Evolutionary conservation across 1,140 invertebrate species (phyloP).

Genomic region (Listronotus bonariensis): DNA sequence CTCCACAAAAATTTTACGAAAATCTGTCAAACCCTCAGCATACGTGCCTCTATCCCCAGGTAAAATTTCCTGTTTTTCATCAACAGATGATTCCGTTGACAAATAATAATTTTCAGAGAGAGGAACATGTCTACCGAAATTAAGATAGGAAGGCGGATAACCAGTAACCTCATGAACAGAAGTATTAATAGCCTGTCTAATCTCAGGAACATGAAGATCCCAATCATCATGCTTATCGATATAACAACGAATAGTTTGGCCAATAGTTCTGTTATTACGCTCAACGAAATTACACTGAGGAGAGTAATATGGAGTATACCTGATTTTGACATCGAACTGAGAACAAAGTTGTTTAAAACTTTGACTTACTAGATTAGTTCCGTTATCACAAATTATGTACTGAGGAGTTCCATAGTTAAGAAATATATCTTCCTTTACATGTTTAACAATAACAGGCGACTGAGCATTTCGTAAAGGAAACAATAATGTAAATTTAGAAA

Average conservation of each 20-base stretch:
- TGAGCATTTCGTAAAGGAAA: conserved; percentile 22
- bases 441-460: conserved; percentile 17
- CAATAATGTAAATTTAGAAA: conserved; percentile 39
- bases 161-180: conserved; percentile 30
- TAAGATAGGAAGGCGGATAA: no score
- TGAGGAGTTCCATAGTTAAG: conserved; percentile 33
- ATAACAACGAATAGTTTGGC: conserved; percentile 31
- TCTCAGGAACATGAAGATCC: conserved; percentile 23
- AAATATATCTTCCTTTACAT: conserved; percentile 38
- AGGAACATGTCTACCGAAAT: no score
- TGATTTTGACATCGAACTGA: conserved; percentile 26
- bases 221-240: conserved; percentile 24
- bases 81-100: not conserved
- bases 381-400: conserved; percentile 40
- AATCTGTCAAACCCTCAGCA: not conserved
- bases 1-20: not conserved
- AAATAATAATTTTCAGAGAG: conserved; percentile 24
- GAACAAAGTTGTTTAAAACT: conserved; percentile 11
- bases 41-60: conserved; percentile 15
- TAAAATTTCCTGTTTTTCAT: conserved; percentile 5
- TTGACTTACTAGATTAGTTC: conserved; percentile 27
- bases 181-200: conserved; percentile 23
- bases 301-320: conserved; percentile 23
- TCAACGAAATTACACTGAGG: conserved; percentile 30
- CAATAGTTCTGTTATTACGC: conserved; percentile 27